Conservation (phyloP, 2,888 invertebrate genomes). For the Limnephilus auricula region DNA sequence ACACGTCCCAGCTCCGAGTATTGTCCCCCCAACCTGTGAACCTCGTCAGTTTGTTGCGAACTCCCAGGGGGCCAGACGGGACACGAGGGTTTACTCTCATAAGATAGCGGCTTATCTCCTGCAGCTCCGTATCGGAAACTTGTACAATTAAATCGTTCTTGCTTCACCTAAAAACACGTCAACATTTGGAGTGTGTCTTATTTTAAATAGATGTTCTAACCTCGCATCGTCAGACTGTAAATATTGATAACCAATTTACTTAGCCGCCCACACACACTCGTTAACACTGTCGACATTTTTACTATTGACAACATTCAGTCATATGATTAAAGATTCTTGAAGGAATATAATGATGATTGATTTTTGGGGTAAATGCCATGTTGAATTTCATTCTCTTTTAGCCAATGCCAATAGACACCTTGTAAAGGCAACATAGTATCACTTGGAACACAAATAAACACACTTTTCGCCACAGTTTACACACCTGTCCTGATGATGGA, state of each 20-base stretch:
- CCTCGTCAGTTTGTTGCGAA: constrained; percentile 80
- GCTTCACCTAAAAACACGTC: not conserved
- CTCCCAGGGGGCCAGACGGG: constrained; percentile 89
- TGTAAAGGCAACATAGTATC: not conserved
- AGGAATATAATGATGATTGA: not conserved
- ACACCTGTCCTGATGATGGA: not conserved
- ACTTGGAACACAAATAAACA: not conserved
- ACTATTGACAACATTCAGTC: not conserved
- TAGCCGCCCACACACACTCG: not conserved
- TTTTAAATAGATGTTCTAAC: not conserved
- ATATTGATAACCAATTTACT: not conserved
- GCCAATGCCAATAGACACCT: not conserved
- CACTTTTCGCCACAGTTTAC: too few species aligned
- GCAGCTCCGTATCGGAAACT: not conserved
- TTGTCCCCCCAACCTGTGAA: constrained; percentile 75
- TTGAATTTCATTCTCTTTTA: not conserved
- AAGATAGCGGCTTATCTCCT: constrained; percentile 78
- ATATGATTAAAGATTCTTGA: not conserved
- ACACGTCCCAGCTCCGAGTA: constrained; percentile 55
- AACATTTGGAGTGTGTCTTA: not conserved
- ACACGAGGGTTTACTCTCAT: constrained; percentile 83
- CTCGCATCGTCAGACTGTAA: not conserved
- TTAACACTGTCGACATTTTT: not conserved
- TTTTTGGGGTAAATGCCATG: not conserved
- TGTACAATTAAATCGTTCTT: constrained; percentile 24